Conservation (phyloP, 2,797 vertebrate genomes). For the Clarias fuscus region DNA sequence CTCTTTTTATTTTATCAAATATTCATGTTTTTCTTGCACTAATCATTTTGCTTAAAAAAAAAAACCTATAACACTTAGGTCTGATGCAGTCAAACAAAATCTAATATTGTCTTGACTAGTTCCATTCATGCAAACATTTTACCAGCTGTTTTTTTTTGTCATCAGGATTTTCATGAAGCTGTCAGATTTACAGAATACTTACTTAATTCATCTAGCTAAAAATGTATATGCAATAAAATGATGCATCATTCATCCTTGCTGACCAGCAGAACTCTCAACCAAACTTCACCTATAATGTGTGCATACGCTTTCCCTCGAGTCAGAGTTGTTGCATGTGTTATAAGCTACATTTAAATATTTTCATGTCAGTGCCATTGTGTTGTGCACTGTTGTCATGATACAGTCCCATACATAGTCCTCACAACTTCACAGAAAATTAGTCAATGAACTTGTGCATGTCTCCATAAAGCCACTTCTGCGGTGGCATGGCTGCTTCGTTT, state of each 20-base stretch:
- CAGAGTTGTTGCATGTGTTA: neutral
- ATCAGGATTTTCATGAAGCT: neutral
- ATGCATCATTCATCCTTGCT: conserved; percentile 36
- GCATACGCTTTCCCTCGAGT: conserved; percentile 9
- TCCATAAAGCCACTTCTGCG: conserved; percentile 74
- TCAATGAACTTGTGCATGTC: conserved; percentile 79
- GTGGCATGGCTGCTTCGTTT: conserved; percentile 72
- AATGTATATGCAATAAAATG: conserved; percentile 8
- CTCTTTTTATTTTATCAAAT: neutral
- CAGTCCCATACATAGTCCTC: conserved; percentile 6
- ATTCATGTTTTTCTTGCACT: neutral
- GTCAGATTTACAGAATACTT: neutral
- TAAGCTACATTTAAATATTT: conserved; percentile 8
- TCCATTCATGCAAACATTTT: neutral
- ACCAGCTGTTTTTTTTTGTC: neutral
- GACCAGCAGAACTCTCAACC: conserved; percentile 32
- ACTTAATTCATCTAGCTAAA: neutral
- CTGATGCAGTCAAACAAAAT: neutral
- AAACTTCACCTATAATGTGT: neutral
- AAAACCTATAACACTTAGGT: neutral
- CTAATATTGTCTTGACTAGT: neutral
- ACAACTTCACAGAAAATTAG: conserved; percentile 54
- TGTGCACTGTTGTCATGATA: conserved; percentile 33
- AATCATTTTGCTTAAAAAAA: neutral
- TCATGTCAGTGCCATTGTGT: conserved; percentile 14